Evolutionary conservation across 1,140 invertebrate species (phyloP), one percentile per base, ranked within the genome.

Genomic region (Eumeta japonica): DNA sequence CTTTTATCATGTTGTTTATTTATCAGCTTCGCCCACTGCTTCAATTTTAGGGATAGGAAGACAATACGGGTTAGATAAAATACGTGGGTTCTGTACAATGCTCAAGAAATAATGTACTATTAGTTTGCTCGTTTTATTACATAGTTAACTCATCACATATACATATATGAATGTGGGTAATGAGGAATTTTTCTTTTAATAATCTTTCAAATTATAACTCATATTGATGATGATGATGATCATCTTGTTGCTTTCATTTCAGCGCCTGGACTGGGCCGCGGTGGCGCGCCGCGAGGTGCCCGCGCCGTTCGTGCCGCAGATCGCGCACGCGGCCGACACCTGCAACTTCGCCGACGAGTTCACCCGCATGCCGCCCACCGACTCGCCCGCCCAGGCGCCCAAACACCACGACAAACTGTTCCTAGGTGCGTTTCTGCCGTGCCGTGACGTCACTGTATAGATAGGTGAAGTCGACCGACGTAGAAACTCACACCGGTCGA

Each of bases 291-390:
- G 91, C 55, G 80, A 84, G 41, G 79, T 92, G 14, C 62, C 80
- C 3, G 89, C 91, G 0, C 91, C 92, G 0, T 90, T 94, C 74
- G 83, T 89, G 37, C 91, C 91, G 10, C 78, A 82, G 17, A 88
- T 97, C 30, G 74, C 65, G 12, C 81, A 87, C 65, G 90, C 93
- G 61, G 77, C 94, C 32, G 95, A 98, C 76, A 91, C 93, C 3
- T 92, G 90, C 55, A 97, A 97, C 76, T 98, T 98, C 74, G 89
- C 93, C 16, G 90, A 92, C 43, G 94, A 98, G 77, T 98, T 98
- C 62, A 98, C 94, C 0, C 83, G 84, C 46, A 92, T 94, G 85
- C 79, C 82, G 31, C 86, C 91, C 2, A 84, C 89, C 1, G 93
- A 97, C 66, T 94, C 90, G n/a, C 92, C 93, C 0, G 90, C 89